Evolutionary conservation across 2,888 invertebrate species (phyloP).

Genomic region (Lasioglossum calceatum): DNA sequence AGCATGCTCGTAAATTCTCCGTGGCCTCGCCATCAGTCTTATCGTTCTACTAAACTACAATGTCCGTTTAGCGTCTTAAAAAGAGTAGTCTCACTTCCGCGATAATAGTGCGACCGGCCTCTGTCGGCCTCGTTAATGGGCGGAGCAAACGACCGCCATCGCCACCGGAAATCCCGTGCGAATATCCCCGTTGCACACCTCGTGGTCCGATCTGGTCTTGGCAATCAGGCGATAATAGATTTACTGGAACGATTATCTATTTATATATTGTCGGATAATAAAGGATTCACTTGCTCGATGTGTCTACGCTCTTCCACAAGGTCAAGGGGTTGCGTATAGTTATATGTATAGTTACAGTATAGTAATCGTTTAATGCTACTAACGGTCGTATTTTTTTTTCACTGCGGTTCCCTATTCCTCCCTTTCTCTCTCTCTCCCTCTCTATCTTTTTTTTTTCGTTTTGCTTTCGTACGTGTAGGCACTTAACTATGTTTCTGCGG

Average conservation of each 20-base stretch:
- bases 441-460: slow-evolving; percentile 47
- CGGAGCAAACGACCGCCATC: slow-evolving; percentile 3
- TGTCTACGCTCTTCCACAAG: slow-evolving; percentile 62
- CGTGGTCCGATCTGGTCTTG: slow-evolving; percentile 49
- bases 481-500: slow-evolving; percentile 82
- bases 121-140: not conserved
- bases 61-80: not conserved
- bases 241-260: slow-evolving; percentile 65
- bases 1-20: not conserved
- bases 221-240: slow-evolving; percentile 58
- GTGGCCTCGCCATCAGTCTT: slow-evolving; percentile 5
- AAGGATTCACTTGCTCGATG: slow-evolving; percentile 67
- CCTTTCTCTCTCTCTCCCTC: slow-evolving; percentile 34
- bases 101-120: not conserved
- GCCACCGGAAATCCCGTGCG: not conserved
- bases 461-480: slow-evolving; percentile 79
- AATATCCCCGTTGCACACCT: not conserved
- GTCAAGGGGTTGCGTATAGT: slow-evolving; percentile 48
- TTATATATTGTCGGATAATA: slow-evolving; percentile 76
- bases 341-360: slow-evolving; percentile 18
- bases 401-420: slow-evolving; percentile 57
- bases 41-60: slow-evolving; percentile 8
- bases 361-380: slow-evolving; percentile 49
- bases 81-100: slow-evolving; percentile 1
- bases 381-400: slow-evolving; percentile 59